Evolutionary conservation across 2,113 vertebrate species (phyloP).

Genomic region (Fulica atra): DNA sequence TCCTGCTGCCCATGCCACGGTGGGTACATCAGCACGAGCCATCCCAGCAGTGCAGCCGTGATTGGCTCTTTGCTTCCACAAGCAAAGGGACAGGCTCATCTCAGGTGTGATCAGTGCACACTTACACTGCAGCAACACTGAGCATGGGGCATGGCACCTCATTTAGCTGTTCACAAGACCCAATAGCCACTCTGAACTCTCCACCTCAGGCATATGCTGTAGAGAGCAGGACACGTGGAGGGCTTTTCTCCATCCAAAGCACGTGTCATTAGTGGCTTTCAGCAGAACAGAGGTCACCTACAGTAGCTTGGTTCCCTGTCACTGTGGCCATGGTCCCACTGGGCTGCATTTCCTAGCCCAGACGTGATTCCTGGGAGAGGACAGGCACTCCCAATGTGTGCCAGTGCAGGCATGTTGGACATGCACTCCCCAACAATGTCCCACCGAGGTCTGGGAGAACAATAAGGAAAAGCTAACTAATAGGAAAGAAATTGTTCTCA

Average conservation of each 20-base stretch:
- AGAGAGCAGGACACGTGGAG: background rate
- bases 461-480: background rate
- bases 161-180: background rate
- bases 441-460: background rate
- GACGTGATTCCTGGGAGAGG: background rate
- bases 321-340: background rate
- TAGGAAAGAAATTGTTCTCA: background rate
- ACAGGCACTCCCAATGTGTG: background rate
- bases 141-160: rapidly evolving
- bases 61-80: background rate
- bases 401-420: background rate
- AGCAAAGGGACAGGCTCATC: background rate
- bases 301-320: background rate
- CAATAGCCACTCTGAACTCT: background rate
- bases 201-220: background rate
- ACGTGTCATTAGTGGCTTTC: background rate
- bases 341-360: background rate
- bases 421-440: background rate
- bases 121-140: background rate
- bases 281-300: background rate
- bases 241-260: background rate
- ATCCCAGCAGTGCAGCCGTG: background rate
- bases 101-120: too few species aligned
- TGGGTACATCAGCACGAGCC: background rate
- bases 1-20: background rate